Base-by-base conservation (phyloP, 2,888 invertebrate genomes). In the Empis livida region DNA sequence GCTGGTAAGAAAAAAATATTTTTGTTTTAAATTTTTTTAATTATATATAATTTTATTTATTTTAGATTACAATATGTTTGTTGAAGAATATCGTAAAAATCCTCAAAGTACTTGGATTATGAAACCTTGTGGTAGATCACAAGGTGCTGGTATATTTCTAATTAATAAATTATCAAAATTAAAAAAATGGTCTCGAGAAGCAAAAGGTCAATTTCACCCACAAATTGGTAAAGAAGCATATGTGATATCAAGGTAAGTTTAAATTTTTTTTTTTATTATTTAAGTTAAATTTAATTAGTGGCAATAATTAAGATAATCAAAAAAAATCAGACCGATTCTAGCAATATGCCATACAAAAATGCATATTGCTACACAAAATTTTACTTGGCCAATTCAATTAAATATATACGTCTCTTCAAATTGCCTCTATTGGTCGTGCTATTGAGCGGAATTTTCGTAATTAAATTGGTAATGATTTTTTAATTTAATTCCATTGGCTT, bases 21-120 rank as follows among this genome's bases (percentile, higher is more conserved):
- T 35, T 35, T 35, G 5, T 4, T 35, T 2, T n/a, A n/a, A 32
- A 35, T 35, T 35, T 13, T 5, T 13, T 8, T 35, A 35, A n/a
- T n/a, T 5, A n/a, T 35, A n/a, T 35, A 8, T 13, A n/a, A n/a
- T 5, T 35, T 13, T 35, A 43, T 23, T 17, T 44, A 49, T 49
- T n/a, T 23, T 50, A 61, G 95, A 96, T 70, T 96, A 96, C 67
- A 95, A 94, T 65, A 84, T 94, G 80, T 95, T 96, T 68, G 94
- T 94, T 2, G 93, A 95, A 63, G 94, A 95, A 63, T 96, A 94
- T 65, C 77, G 93, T 46, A 93, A 92, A 71, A 87, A 85, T 54
- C 93, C 94, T 0, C 87, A 88, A 62, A 89, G 89, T 57, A 95
- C 94, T 1, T 96, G 95, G 95, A 96, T 96, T 54, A 91, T 95